Evolutionary conservation across 1,140 invertebrate genomes (phyloP).

Genomic region (Platyscapa corneri): DNA sequence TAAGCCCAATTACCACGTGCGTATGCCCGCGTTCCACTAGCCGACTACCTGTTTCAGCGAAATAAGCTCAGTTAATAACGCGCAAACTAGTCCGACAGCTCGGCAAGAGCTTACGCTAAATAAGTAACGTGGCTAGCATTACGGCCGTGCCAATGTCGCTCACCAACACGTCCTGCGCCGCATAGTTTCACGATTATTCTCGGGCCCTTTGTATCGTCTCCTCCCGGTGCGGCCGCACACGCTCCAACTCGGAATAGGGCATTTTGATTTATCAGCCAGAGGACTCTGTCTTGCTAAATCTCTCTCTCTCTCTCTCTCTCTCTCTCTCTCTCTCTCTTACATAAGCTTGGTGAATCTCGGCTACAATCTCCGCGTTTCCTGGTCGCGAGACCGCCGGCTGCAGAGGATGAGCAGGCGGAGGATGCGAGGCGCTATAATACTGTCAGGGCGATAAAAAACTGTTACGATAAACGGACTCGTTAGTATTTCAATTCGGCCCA

Average conservation of each 20-base stretch:
- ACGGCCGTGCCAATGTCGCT: not conserved
- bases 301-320: too few species aligned
- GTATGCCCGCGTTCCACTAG: slow-evolving; percentile 45
- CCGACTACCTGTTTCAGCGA: slow-evolving; percentile 60
- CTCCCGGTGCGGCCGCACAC: not conserved
- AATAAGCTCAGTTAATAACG: slow-evolving; percentile 60
- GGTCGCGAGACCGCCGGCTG: not conserved
- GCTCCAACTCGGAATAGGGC: slow-evolving; percentile 8
- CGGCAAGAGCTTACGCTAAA: slow-evolving; percentile 44
- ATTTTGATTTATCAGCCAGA: slow-evolving; percentile 41
- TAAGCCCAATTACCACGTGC: slow-evolving; percentile 28
- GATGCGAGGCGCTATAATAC: not conserved
- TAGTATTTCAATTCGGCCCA: slow-evolving; percentile 10
- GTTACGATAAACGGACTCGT: not conserved
- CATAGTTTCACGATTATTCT: slow-evolving; percentile 49
- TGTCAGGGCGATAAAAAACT: not conserved
- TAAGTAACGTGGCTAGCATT: slow-evolving; percentile 33
- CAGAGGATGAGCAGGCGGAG: too few species aligned
- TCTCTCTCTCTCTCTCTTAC: too few species aligned
- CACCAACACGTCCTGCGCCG: slow-evolving; percentile 1
- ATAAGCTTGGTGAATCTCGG: slow-evolving; percentile 42
- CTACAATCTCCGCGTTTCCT: slow-evolving; percentile 50
- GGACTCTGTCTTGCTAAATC: slow-evolving; percentile 21
- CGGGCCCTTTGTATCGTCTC: not conserved
- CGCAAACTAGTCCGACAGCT: slow-evolving; percentile 54